Evolutionary conservation across 2,797 vertebrate genomes (phyloP).

Genomic region (Momotus momota): DNA sequence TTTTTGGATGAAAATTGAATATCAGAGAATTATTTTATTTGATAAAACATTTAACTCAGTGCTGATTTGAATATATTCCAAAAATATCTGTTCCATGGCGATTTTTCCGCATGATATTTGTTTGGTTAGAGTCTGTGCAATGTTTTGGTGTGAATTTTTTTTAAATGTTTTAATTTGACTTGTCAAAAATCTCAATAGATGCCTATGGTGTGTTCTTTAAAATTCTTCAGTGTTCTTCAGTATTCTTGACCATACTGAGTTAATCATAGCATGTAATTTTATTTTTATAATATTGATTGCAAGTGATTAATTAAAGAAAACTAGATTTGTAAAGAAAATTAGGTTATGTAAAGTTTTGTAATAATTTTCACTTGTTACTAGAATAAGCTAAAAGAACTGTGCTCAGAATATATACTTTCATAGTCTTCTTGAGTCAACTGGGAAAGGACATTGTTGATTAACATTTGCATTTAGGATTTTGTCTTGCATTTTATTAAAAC

Average conservation of each 20-base stretch:
- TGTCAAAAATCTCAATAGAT: conserved; percentile 63
- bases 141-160: conserved; percentile 57
- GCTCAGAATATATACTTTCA: conserved; percentile 46
- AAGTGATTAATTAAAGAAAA: conserved; percentile 54
- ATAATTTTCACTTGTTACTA: conserved; percentile 58
- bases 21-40: conserved; percentile 56
- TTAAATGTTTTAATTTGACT: conserved; percentile 64
- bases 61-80: conserved; percentile 65
- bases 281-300: conserved; percentile 54
- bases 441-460: conserved; percentile 59
- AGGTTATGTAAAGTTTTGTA: conserved; percentile 54
- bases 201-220: conserved; percentile 39
- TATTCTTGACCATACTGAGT: conserved; percentile 45
- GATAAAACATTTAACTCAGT: conserved; percentile 67
- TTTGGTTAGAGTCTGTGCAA: conserved; percentile 59
- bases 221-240: conserved; percentile 68
- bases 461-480: conserved; percentile 50
- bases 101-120: conserved; percentile 57
- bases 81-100: conserved; percentile 59
- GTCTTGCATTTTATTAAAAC: conserved; percentile 44
- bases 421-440: conserved; percentile 54
- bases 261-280: neutral
- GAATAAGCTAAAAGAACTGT: conserved; percentile 59
- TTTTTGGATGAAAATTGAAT: conserved; percentile 36
- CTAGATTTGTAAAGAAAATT: conserved; percentile 56